Evolutionary conservation across 2,888 invertebrate genomes (phyloP), one percentile per base, ranked within the genome.

Genomic region (Rotaria magnacalcarata): DNA sequence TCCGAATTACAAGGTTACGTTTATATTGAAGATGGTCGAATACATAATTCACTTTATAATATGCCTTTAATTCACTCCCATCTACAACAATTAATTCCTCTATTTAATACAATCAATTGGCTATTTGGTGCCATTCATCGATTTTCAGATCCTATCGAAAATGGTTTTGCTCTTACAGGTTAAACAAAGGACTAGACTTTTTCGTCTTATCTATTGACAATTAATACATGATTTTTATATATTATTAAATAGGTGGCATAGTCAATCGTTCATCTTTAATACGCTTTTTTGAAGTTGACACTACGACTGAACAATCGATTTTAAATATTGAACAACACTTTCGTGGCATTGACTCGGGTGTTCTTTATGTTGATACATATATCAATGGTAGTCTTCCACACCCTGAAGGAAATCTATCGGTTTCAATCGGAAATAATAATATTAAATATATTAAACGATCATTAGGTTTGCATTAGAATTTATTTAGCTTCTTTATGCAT

Each of bases 11-110:
- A 47, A n/a, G 80, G 80, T 11, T 80, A 80, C n/a, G 10, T 80
- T 47, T 80, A 80, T n/a, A n/a, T 80, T 11, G 80, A 80, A 80
- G 80, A 80, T 80, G 80, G 80, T n/a, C 43, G 80, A 10, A 80
- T 80, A 24, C 80, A 80, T 47, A 80, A 47, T 80, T 80, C 80
- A 47, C 47, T 80, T 24, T n/a, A 24, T 14, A 80, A 80, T 47
- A 80, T 80, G 47, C 43, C 43, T 24, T 47, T 80, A n/a, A 80
- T 47, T 47, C 19, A 80, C n/a, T 21, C 80, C 0, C 47, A 43
- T 47, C 19, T 80, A 24, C 80, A 80, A n/a, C 80, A 80, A n/a
- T 47, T 80, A 24, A 5, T 47, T n/a, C 47, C 47, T 41, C 24
- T 80, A n/a, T 80, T n/a, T 47, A 47, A 43, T n/a, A 80, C 80